A percentile compares a stretch with the other conserved stretches of the same genome.
phyloP scores from a whole-genome alignment of 2,888 invertebrate species.

The Thysanoteuthis rhombus region DNA sequence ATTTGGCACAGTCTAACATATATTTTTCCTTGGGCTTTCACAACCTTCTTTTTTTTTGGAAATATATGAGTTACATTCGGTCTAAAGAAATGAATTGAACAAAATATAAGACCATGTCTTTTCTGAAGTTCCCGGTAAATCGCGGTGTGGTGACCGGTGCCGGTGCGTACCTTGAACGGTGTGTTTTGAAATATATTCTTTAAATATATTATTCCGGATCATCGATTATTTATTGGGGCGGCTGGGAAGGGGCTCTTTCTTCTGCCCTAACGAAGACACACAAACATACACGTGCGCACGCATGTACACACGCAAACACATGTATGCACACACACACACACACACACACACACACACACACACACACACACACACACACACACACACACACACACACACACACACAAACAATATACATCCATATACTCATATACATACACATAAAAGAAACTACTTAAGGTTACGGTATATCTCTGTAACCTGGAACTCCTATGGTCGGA shows the following conservation, averaged over 20 bases:
- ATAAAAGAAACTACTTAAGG: no score
- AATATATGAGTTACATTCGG: no score
- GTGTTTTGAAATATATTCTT: background rate
- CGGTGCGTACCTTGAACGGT: conserved; percentile 27
- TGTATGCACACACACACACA: background rate
- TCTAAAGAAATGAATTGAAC: background rate
- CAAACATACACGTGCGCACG: background rate
- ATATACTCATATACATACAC: no score
- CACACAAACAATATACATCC: background rate
- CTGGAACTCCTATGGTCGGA: no score
- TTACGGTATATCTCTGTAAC: no score
- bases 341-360: background rate
- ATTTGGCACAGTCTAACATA: background rate
- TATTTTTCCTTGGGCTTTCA: background rate
- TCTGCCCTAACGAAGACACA: background rate
- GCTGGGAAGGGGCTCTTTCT: no score
- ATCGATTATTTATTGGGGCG: no score
- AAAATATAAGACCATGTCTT: background rate
- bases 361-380: background rate
- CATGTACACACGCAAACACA: background rate
- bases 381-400: background rate
- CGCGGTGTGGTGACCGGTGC: background rate
- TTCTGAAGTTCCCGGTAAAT: background rate
- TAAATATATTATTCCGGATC: no score
- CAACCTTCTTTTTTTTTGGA: background rate